These are phyloP conservation scores for Sitta europaea DNA, from an alignment of 2,113 vertebrate species.

Conservation along the genomic window DNA sequence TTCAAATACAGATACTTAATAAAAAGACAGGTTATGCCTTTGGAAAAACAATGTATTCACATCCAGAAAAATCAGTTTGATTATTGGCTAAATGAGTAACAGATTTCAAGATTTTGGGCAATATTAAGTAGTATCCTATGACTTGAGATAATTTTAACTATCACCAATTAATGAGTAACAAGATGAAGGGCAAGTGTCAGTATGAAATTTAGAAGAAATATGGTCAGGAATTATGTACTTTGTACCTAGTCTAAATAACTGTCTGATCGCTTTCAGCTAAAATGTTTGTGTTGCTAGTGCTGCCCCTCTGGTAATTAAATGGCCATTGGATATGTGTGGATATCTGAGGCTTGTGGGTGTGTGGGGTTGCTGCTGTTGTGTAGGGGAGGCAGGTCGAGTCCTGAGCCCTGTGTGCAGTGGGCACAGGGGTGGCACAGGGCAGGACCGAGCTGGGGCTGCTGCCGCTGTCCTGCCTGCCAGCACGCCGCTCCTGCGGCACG, in stretches of 20 bases:
- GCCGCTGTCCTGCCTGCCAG: background rate
- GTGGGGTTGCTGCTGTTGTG: background rate
- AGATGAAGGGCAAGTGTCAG: background rate
- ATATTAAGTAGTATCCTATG: background rate
- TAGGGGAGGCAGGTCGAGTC: no score
- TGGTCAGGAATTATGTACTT: background rate
- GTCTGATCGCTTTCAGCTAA: background rate
- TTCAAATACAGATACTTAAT: background rate
- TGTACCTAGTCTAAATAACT: background rate
- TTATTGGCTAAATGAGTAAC: background rate
- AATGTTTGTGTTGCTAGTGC: background rate
- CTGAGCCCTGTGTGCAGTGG: no score
- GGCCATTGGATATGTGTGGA: background rate
- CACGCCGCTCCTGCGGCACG: background rate
- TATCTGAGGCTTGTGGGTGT: background rate
- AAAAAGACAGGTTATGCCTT: background rate
- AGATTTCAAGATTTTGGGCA: background rate
- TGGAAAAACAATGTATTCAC: background rate
- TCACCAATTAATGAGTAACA: background rate
- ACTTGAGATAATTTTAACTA: background rate
- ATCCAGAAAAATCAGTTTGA: background rate
- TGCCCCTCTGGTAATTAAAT: background rate
- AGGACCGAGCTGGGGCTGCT: background rate
- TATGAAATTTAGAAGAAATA: background rate
- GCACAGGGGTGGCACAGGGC: no score